phyloP scores from a whole-genome alignment of 2,113 vertebrate genomes.

The Clarias batrachus region DNA sequence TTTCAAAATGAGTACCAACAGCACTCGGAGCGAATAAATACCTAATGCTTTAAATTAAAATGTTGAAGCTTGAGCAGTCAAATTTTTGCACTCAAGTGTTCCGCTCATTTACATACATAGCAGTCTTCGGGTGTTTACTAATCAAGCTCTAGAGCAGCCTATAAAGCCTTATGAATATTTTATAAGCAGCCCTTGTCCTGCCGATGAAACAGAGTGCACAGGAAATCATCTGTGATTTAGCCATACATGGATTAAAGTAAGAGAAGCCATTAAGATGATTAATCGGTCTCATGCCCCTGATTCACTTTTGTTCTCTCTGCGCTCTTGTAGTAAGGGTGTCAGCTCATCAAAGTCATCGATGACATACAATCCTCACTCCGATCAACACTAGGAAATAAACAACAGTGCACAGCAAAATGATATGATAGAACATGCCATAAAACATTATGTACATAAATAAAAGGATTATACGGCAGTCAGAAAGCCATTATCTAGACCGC shows the following conservation, averaged over 20 bases:
- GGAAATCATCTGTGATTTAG: conserved; percentile 45
- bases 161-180: conserved; percentile 52
- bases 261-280: conserved; percentile 42
- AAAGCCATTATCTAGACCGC: conserved; percentile 24
- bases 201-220: conserved; percentile 40
- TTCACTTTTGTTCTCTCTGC: conserved; percentile 14
- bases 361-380: conserved; percentile 3
- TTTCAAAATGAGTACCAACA: conserved; percentile 1
- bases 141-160: conserved; percentile 43
- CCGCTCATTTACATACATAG: conserved; percentile 46
- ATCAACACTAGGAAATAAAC: conserved; percentile 11
- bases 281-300: neutral
- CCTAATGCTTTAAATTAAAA: neutral
- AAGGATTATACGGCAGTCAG: neutral
- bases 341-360: conserved; percentile 32
- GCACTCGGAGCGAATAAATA: conserved; percentile 29
- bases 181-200: conserved; percentile 28
- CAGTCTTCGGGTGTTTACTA: conserved; percentile 46
- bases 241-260: conserved; percentile 34
- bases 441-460: neutral
- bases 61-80: conserved; percentile 28
- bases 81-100: conserved; percentile 21
- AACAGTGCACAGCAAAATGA: neutral
- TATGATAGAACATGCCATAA: conserved; percentile 7
- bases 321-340: conserved; percentile 8